Percentiles rank a stretch among this genome's conserved stretches.
These are phyloP conservation scores for Entomobrya multifasciata DNA, from an alignment of 2,888 invertebrate genomes.

Conservation along the genomic window DNA sequence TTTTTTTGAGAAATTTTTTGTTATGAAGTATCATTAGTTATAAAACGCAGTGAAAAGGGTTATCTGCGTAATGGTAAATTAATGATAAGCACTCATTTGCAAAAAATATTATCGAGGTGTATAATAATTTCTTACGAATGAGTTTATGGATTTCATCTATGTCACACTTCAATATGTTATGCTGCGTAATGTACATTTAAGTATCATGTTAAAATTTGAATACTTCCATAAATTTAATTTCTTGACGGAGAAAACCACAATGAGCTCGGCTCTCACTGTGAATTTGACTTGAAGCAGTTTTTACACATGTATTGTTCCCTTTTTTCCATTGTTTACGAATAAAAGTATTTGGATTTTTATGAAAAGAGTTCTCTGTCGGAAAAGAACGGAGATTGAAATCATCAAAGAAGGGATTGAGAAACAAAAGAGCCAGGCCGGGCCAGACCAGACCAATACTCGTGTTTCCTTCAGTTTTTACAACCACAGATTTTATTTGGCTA, in stretches of 20 bases:
- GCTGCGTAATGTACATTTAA: neutral
- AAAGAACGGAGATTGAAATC: slow-evolving; percentile 49
- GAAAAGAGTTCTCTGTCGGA: slow-evolving; percentile 11
- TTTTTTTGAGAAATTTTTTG: too few species aligned
- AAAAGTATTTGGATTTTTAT: neutral
- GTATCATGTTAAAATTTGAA: neutral
- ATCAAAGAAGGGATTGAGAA: slow-evolving; percentile 30
- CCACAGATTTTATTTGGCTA: too few species aligned
- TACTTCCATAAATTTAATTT: slow-evolving; percentile 17
- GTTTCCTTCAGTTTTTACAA: neutral
- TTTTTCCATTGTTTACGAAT: slow-evolving; percentile 26
- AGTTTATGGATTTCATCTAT: too few species aligned
- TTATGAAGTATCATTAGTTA: too few species aligned
- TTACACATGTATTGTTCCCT: slow-evolving; percentile 3
- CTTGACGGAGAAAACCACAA: slow-evolving; percentile 21
- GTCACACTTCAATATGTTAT: too few species aligned
- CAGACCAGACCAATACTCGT: neutral
- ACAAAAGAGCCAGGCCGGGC: slow-evolving; percentile 9
- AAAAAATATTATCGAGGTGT: too few species aligned
- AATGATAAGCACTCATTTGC: too few species aligned
- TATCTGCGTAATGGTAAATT: too few species aligned
- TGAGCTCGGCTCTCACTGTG: neutral
- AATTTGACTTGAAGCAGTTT: slow-evolving; percentile 12
- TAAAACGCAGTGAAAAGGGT: too few species aligned
- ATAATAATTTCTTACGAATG: too few species aligned